Evolutionary conservation across 1,140 invertebrate genomes (phyloP), one percentile per base, ranked within the genome.

Genomic region (Macrocentrus cingulum): DNA sequence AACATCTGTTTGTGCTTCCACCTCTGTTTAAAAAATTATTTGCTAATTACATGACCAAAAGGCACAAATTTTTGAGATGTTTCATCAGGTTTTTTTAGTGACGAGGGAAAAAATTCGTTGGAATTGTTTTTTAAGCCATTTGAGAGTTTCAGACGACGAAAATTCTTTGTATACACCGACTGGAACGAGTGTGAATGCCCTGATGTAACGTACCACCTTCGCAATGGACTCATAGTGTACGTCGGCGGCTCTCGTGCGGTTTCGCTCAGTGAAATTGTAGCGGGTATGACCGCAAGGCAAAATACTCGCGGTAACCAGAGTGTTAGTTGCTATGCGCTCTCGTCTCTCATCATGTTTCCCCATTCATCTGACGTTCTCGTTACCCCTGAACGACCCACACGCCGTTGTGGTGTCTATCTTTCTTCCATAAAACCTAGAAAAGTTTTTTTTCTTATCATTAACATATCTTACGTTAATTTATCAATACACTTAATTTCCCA

Each of bases 301-400:
- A 51, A 51, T 20, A 51, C 8, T 15, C 46, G 13, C 46, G 32
- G 32, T 51, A 37, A 50, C 49, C 49, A 36, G 32, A 51, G 49
- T 51, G 49, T 51, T 46, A 23, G 44, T 23, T 23, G 23, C 46
- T 49, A 32, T 49, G 23, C 23, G 15, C 23, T 8, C 11, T 19
- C 25, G 29, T 15, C 23, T 32, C 46, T 23, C 46, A n/a, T 49
- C 46, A 15, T 49, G 34, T 49, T 49, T 49, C 46, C 46, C 34
- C 46, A 23, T 49, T 49, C 15, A 49, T 34, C 46, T 49, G 22
- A 22, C 23, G 13, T 42, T 18, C 41, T 49, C 46, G 46, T 49
- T 49, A 49, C 9, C 23, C 23, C 15, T 16, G 2, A 16, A 13
- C 4, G 29, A 16, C 46, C 25, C 4, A n/a, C n/a, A n/a, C 25